These are phyloP conservation scores for Endotricha flammealis DNA, from an alignment of 2,888 invertebrate species.

Conservation along the genomic window DNA sequence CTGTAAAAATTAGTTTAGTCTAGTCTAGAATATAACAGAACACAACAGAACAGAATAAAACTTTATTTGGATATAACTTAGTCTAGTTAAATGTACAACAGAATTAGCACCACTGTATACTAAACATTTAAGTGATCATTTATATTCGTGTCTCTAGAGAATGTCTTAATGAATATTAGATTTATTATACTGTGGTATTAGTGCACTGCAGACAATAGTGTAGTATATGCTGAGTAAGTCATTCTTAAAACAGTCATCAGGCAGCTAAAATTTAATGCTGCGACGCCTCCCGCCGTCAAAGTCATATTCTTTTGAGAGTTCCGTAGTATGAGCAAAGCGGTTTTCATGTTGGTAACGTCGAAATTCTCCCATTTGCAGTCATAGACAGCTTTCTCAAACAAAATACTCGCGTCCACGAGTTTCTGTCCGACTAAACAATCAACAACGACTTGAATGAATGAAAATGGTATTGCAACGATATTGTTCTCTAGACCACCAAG, in stretches of 20 bases:
- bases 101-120: too few species aligned
- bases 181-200: too few species aligned
- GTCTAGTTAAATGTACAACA: too few species aligned
- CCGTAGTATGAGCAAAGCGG: constrained; percentile 33
- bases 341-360: constrained; percentile 30
- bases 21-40: too few species aligned
- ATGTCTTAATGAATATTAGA: too few species aligned
- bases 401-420: constrained; percentile 32
- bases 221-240: constrained; percentile 38
- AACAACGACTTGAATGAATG: constrained; percentile 38
- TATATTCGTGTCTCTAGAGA: too few species aligned
- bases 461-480: constrained; percentile 39
- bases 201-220: constrained; percentile 30
- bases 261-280: constrained; percentile 28
- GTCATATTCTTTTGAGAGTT: constrained; percentile 35
- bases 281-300: constrained; percentile 36
- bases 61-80: too few species aligned
- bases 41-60: too few species aligned
- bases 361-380: constrained; percentile 40
- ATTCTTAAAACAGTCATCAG: constrained; percentile 32
- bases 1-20: too few species aligned
- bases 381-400: constrained; percentile 34
- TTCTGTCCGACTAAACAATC: constrained; percentile 40
- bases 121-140: too few species aligned
- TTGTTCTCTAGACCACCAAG: constrained; percentile 50